Evolutionary conservation across 2,888 invertebrate genomes (phyloP), one percentile per base, ranked within the genome.

Genomic region (Ennomos quercinarius): DNA sequence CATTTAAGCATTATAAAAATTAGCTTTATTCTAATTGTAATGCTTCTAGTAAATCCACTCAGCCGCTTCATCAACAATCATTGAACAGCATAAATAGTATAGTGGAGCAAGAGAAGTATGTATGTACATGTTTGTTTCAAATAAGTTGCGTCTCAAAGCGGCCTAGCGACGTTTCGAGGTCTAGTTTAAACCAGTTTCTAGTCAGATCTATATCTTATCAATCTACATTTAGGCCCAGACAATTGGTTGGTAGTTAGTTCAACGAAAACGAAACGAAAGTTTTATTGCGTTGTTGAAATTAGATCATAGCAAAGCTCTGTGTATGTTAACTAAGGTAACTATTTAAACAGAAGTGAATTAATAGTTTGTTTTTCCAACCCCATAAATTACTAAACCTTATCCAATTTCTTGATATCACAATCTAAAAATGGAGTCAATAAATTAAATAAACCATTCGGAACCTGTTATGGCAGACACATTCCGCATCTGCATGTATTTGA

Each of bases 401-500:
- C 53, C 35, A 42, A 36, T 37, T 39, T 47, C 41, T n/a, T 44
- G 10, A 12, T 41, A 43, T 46, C 36, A 43, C 17, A 39, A 47
- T 60, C 55, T 56, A 55, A 52, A 55, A 48, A 54, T 49, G 48
- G 40, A 59, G 41, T 45, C 44, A 50, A 55, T 51, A 54, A 46
- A 49, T 54, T 44, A 46, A 46, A 49, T 55, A 52, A 51, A 55
- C 39, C 46, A 46, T 43, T 55, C 37, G 55, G 55, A 51, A 46
- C 46, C 43, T 42, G 54, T 50, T 55, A 55, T 60, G 50, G 53
- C 60, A 50, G 60, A 63, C 58, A 67, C 54, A 53, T 64, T 57
- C 57, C 45, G 53, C 43, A 52, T 47, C 54, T 54, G 65, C 69
- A 63, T 61, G 61, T 66, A 57, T 67, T 59, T 48, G 61, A 63